Evolutionary conservation across 2,888 invertebrate species (phyloP), one percentile per base, ranked within the genome.

Genomic region (Gandaritis pyraliata): DNA sequence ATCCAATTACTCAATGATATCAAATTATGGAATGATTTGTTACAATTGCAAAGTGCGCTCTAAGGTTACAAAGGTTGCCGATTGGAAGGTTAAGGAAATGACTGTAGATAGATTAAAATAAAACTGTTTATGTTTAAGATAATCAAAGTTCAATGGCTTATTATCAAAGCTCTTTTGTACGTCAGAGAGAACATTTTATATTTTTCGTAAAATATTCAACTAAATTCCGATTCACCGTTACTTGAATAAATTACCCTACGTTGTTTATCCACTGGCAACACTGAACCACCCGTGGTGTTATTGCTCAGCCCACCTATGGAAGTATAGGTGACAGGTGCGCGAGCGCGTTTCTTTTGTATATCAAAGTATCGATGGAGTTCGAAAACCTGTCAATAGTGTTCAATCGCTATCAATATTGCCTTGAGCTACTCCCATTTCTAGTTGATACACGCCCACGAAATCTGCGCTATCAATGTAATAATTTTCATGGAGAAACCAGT

Each of bases 321-420:
- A 48, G 36, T 49, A 39, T 70, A 66, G 72, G 70, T 67, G 76
- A 70, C 79, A 79, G 80, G 76, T 79, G 79, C 70, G 62, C 41
- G 39, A 55, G 55, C 55, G 62, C 55, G 61, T 69, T 72, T 72
- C 73, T 72, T 75, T 74, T 75, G 70, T 59, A 39, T 56, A 33
- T 39, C 47, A 47, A 61, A 60, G 29, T 15, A 16, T 38, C 23
- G 13, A 39, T 16, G n/a, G 13, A 1, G 8, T 29, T 43, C 16
- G 16, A 43, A 43, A 43, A 43, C 43, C 11, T 2, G 43, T 43
- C 3, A 16, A 43, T 43, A 16, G 15, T 43, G 15, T 46, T 56
- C 51, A 15, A 61, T 51, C 38, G 43, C 16, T 18, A 41, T 43
- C 41, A 29, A 13, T 7, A 38, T 13, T 18, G 18, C 12, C 23